phyloP scores from a whole-genome alignment of 2,113 vertebrate genomes.

The Engraulis encrasicolus region DNA sequence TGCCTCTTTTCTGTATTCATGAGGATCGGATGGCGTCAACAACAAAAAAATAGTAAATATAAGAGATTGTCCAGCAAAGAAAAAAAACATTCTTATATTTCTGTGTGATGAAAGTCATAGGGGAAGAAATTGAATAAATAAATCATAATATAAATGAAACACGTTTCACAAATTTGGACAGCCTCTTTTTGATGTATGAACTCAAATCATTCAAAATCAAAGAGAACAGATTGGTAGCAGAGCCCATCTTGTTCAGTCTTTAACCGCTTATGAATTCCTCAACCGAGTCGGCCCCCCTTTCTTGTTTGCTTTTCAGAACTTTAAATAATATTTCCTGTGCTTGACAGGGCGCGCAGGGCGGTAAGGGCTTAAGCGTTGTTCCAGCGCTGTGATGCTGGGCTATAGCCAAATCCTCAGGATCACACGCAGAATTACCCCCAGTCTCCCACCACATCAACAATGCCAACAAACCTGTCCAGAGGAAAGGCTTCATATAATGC shows the following conservation, averaged over 20 bases:
- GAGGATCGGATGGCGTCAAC: background rate
- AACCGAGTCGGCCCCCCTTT: background rate
- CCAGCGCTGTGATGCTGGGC: background rate
- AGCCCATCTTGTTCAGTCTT: background rate
- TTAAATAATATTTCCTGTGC: slow-evolving; percentile 8
- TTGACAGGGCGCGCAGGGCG: background rate
- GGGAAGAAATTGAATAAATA: background rate
- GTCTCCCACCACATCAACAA: background rate
- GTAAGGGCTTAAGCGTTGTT: background rate
- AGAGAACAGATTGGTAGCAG: slow-evolving; percentile 5
- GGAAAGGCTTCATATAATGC: background rate
- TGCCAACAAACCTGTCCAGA: background rate
- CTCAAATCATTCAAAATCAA: background rate
- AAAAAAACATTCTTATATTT: too few relatives aligned
- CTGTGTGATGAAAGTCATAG: background rate
- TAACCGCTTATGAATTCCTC: slow-evolving; percentile 3
- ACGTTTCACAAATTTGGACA: slow-evolving; percentile 1
- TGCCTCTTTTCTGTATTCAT: slow-evolving; percentile 9
- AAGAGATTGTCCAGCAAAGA: slow-evolving; percentile 3
- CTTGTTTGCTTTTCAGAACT: background rate
- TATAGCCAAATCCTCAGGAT: background rate
- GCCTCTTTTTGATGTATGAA: slow-evolving; percentile 17
- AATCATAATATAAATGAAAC: background rate
- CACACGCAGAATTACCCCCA: background rate
- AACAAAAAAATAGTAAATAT: background rate